phyloP scores from a whole-genome alignment of 2,797 vertebrate species.

The Chaetodon trifasciatus region DNA sequence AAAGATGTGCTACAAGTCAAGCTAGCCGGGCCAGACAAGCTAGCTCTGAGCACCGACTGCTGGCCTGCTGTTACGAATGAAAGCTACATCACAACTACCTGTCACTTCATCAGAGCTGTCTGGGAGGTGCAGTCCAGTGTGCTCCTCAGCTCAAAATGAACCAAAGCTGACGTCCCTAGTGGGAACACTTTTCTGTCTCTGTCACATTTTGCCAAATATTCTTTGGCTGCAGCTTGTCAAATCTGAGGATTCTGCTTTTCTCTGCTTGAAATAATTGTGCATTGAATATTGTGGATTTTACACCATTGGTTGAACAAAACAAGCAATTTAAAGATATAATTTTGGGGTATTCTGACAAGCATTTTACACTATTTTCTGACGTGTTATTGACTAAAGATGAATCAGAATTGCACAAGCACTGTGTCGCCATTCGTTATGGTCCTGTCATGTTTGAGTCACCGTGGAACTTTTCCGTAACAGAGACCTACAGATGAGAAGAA shows the following conservation, averaged over 20 bases:
- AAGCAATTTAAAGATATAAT: not conserved
- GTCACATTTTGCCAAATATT: not conserved
- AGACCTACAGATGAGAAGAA: not conserved
- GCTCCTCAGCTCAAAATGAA: no score
- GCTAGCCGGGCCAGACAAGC: no score
- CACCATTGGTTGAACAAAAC: not conserved
- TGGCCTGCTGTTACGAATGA: no score
- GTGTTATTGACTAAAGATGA: not conserved
- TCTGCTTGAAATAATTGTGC: not conserved
- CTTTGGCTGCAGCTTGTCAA: not conserved
- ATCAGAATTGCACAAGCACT: not conserved
- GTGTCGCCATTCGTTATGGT: not conserved
- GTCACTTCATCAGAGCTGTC: no score
- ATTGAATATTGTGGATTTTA: not conserved
- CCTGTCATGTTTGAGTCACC: not conserved
- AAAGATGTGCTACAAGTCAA: no score
- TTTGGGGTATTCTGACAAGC: not conserved
- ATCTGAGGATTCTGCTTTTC: not conserved
- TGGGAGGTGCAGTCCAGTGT: no score
- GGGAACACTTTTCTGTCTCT: not conserved
- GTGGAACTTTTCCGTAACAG: not conserved
- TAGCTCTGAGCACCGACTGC: no score
- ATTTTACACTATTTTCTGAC: not conserved
- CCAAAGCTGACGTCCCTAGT: no score
- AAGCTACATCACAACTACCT: no score